These are phyloP conservation scores for Dione juno DNA, from an alignment of 2,888 invertebrate species.

Conservation along the genomic window DNA sequence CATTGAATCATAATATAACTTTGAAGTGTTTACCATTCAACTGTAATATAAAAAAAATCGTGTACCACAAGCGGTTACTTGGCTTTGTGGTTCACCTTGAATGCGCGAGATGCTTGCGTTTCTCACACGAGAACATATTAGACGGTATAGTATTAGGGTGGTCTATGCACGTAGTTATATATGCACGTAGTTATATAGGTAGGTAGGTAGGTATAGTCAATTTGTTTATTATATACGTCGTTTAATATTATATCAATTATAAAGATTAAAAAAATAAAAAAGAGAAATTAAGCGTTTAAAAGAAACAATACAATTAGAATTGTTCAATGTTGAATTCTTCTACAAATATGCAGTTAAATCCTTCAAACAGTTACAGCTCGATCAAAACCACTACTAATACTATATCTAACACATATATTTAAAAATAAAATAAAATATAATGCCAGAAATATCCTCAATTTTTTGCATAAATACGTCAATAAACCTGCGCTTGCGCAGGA, in stretches of 20 bases:
- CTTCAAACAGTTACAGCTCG: too few species aligned
- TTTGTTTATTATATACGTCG: background rate
- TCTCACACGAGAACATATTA: background rate
- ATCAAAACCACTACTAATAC: too few species aligned
- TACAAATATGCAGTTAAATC: too few species aligned
- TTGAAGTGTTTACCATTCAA: background rate
- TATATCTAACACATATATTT: too few species aligned
- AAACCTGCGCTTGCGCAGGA: conserved; percentile 18
- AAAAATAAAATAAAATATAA: background rate
- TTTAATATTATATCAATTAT: too few species aligned
- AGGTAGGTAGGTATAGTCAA: background rate
- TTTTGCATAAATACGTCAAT: conserved; percentile 9
- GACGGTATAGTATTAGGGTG: too few species aligned
- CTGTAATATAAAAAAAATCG: conserved; percentile 20
- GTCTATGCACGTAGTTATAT: too few species aligned
- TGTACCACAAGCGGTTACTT: conserved; percentile 14
- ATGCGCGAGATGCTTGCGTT: conserved; percentile 9
- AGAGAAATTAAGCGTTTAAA: too few species aligned
- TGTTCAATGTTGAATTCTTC: too few species aligned
- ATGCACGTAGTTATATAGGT: too few species aligned
- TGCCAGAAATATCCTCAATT: background rate
- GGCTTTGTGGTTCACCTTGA: conserved; percentile 33
- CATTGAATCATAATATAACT: background rate
- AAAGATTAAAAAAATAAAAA: too few species aligned
- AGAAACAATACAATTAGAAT: too few species aligned